Conservation (phyloP, 2,113 vertebrate species). For the Zingel zingel region DNA sequence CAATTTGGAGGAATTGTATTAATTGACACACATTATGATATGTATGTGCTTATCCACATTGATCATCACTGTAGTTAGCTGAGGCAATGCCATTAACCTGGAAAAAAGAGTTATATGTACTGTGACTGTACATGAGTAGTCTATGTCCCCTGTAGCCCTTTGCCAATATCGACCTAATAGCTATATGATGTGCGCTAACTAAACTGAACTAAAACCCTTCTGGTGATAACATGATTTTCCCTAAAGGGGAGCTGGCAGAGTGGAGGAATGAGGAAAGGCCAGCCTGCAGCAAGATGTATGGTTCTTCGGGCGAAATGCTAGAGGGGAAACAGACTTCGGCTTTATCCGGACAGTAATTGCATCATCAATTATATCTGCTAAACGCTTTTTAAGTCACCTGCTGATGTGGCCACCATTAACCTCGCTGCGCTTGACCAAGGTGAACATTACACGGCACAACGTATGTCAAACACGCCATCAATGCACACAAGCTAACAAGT, state of each 20-base stretch:
- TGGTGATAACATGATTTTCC: constrained; percentile 26
- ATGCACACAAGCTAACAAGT: constrained; percentile 8
- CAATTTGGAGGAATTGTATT: background rate
- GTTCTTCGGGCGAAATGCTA: constrained; percentile 29
- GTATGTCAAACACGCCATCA: constrained; percentile 60
- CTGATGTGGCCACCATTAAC: constrained; percentile 76
- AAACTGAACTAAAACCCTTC: constrained; percentile 16
- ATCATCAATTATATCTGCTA: constrained; percentile 79
- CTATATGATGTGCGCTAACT: constrained; percentile 24
- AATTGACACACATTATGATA: background rate
- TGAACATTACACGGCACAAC: constrained; percentile 65
- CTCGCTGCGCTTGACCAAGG: constrained; percentile 76
- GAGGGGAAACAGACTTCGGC: constrained; percentile 62
- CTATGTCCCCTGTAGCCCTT: background rate
- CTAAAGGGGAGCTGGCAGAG: constrained; percentile 9
- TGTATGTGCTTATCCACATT: background rate
- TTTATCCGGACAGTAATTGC: constrained; percentile 76
- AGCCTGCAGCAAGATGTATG: constrained; percentile 51
- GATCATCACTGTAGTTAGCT: background rate
- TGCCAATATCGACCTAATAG: constrained; percentile 4
- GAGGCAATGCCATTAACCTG: background rate
- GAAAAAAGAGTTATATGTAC: background rate
- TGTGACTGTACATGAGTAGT: no score
- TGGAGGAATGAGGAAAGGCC: constrained; percentile 12
- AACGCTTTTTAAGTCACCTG: constrained; percentile 75